Evolutionary conservation across 2,888 invertebrate species (phyloP), one percentile per base, ranked within the genome.

Genomic region (Calameuta pallipes): DNA sequence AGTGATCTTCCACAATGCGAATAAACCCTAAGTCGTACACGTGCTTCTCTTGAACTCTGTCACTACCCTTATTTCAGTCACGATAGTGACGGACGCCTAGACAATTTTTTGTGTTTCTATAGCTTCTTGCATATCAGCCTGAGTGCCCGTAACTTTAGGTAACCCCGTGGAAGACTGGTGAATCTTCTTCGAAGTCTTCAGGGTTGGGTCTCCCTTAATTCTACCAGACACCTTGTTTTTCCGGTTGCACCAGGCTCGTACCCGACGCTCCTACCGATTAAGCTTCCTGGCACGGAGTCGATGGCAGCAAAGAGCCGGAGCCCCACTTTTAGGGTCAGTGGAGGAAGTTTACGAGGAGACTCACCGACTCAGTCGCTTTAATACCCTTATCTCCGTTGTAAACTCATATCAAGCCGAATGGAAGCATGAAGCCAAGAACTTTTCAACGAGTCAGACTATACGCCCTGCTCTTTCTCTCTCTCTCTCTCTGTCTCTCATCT

Each of bases 211-310:
- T 1, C 23, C 23, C 23, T 23, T 56, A 23, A 23, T 23, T 56
- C 56, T 23, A 23, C 4, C 9, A 23, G 56, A 15, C 56, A 23
- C 56, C 23, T 56, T 56, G 56, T 56, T 23, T 56, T 56, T 56
- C 23, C 23, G 56, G 56, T 9, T 9, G 23, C 56, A 56, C 23
- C 56, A 23, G 23, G 23, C 56, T 56, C 56, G 56, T 56, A 56
- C 23, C 69, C 86, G 86, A 35, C 84, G 87, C 78, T 84, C 84
- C 79, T 80, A 87, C 76, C 86, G 87, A 86, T 90, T 81, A 89
- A 89, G 76, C 85, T 90, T 80, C 87, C 90, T 78, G 87, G 91
- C 81, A 86, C 92, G 77, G 91, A 93, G 85, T 92, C 93, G 41
- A 90, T 92, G 85, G 71, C 71, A 75, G 75, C 73, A 80, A 77